These are phyloP conservation scores for Piprites chloris DNA, from an alignment of 2,113 vertebrate genomes.

Conservation along the genomic window DNA sequence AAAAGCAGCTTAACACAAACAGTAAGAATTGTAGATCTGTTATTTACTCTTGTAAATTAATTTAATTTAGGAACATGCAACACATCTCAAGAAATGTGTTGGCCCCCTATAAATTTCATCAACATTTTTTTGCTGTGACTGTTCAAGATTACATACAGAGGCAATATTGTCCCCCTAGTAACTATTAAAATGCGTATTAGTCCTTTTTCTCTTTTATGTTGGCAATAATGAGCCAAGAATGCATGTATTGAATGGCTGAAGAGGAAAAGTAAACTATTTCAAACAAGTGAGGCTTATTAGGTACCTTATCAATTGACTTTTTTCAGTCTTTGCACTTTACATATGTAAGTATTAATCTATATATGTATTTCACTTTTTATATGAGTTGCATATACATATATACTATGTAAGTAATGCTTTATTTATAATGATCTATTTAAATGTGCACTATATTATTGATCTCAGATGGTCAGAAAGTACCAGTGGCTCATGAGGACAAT, in stretches of 20 bases:
- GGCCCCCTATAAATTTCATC: not conserved
- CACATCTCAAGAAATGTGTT: not conserved
- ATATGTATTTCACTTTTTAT: not conserved
- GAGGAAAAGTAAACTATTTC: not conserved
- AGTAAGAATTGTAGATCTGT: not conserved
- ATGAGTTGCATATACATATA: not conserved
- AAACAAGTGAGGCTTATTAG: not conserved
- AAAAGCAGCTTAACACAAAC: not conserved
- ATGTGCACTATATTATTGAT: not conserved
- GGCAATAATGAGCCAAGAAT: not conserved
- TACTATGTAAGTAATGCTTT: not conserved
- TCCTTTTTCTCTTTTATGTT: not conserved
- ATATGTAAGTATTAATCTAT: not conserved
- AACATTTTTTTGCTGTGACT: not conserved
- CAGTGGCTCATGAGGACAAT: not conserved
- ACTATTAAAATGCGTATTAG: conserved; percentile 16
- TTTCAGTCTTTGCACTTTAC: not conserved
- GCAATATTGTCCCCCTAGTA: not conserved
- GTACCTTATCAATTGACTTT: not conserved
- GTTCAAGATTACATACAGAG: not conserved
- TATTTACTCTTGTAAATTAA: not conserved
- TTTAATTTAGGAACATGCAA: not conserved
- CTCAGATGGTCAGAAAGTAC: not conserved
- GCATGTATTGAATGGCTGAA: not conserved
- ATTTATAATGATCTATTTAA: not conserved